These are phyloP conservation scores for Syngnathus rostellatus DNA, from an alignment of 2,797 vertebrate species.

Conservation along the genomic window DNA sequence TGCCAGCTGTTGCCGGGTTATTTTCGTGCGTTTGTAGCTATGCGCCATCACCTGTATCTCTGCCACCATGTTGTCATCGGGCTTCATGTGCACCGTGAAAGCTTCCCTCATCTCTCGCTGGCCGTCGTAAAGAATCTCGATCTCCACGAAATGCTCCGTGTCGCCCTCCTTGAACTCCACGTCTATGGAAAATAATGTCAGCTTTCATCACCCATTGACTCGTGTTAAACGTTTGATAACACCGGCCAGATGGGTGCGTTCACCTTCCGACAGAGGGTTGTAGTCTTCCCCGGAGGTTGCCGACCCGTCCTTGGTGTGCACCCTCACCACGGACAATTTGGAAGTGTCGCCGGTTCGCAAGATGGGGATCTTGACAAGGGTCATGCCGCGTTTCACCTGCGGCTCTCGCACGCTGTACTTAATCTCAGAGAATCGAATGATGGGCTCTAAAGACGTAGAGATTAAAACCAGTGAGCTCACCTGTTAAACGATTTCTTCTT, in stretches of 20 bases:
- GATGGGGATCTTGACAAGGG: constrained; percentile 72
- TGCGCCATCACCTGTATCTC: constrained; percentile 74
- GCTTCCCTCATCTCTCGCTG: constrained; percentile 82
- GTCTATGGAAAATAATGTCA: constrained; percentile 51
- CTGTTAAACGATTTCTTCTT: neutral
- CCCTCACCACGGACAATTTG: constrained; percentile 77
- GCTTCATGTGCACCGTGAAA: constrained; percentile 80
- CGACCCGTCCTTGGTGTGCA: constrained; percentile 83
- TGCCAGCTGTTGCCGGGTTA: constrained; percentile 71
- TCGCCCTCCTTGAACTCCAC: constrained; percentile 81
- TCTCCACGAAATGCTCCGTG: constrained; percentile 75
- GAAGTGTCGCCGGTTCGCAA: constrained; percentile 74
- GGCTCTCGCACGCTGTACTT: constrained; percentile 80
- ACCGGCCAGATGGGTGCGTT: constrained; percentile 16
- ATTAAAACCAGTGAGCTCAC: neutral
- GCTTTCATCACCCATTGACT: neutral
- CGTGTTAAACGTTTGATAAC: no score
- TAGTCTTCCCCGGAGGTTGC: constrained; percentile 83
- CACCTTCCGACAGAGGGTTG: constrained; percentile 80
- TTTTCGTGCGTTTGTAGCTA: constrained; percentile 62
- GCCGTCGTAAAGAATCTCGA: constrained; percentile 78
- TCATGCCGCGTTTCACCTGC: constrained; percentile 65
- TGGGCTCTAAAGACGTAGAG: constrained; percentile 61
- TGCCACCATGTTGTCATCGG: constrained; percentile 83
- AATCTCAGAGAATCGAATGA: constrained; percentile 80